These are phyloP conservation scores for Shargacucullia verbasci DNA, from an alignment of 2,888 invertebrate genomes.

Conservation along the genomic window DNA sequence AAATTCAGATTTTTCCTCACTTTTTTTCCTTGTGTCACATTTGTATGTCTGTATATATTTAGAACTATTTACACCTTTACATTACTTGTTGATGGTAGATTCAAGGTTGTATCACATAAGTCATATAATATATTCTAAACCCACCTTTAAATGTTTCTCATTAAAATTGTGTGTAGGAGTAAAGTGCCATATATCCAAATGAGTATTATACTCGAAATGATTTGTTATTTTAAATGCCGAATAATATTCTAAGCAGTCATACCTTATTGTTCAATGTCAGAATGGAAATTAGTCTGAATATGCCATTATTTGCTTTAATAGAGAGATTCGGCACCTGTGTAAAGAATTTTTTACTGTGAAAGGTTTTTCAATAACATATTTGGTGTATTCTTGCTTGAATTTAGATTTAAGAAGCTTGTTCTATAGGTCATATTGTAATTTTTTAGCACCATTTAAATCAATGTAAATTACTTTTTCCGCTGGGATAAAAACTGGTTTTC, in stretches of 20 bases:
- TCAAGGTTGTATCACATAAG: slow-evolving; percentile 21
- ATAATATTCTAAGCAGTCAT: slow-evolving; percentile 22
- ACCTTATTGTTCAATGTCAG: slow-evolving; percentile 15
- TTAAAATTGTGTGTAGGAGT: slow-evolving; percentile 56
- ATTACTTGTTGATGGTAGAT: slow-evolving; percentile 1
- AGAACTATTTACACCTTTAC: slow-evolving; percentile 4
- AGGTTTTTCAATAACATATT: no score
- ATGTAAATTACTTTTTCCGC: no score
- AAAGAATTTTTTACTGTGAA: background rate
- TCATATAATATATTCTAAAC: slow-evolving; percentile 11
- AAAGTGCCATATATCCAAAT: slow-evolving; percentile 46
- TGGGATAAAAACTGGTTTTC: no score
- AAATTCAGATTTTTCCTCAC: no score
- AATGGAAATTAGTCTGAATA: slow-evolving; percentile 16
- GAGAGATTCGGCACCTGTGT: slow-evolving; percentile 13
- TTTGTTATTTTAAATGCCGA: slow-evolving; percentile 33
- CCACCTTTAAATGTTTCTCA: slow-evolving; percentile 27
- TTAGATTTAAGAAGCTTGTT: no score
- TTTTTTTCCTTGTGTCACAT: no score
- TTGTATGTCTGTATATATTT: slow-evolving; percentile 2
- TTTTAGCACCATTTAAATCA: no score
- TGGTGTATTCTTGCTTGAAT: no score
- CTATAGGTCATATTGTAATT: no score
- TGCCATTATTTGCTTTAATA: background rate
- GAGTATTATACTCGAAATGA: slow-evolving; percentile 32